phyloP scores from a whole-genome alignment of 2,113 vertebrate species.

The Morone chrysops region DNA sequence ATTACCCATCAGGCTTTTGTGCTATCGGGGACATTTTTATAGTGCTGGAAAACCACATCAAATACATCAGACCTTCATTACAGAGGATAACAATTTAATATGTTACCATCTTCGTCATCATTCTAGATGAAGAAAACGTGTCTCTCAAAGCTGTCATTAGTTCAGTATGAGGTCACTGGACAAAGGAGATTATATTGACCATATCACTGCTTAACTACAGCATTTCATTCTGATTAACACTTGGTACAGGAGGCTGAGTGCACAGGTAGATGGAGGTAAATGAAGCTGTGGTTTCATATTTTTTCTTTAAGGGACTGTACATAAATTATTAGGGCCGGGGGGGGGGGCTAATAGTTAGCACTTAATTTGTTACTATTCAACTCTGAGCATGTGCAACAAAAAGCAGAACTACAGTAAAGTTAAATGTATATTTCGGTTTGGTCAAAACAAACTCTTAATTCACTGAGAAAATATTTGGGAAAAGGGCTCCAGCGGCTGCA shows the following conservation, averaged over 20 bases:
- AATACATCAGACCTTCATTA: neutral
- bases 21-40: constrained; percentile 28
- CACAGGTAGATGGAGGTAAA: constrained; percentile 9
- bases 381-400: neutral
- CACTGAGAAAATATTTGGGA: too few species aligned
- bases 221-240: constrained; percentile 37
- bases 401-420: neutral
- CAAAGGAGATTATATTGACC: constrained; percentile 11
- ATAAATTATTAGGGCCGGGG: neutral
- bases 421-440: neutral
- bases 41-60: constrained; percentile 1
- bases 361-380: neutral
- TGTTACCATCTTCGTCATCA: constrained; percentile 20
- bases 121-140: constrained; percentile 26
- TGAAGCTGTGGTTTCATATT: constrained; percentile 5
- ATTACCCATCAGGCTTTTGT: constrained; percentile 37
- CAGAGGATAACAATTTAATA: constrained; percentile 15
- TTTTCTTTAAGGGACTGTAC: constrained; percentile 22
- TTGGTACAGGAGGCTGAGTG: constrained; percentile 4
- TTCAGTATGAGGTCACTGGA: constrained; percentile 21
- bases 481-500: too few species aligned
- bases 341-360: too few species aligned
- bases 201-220: constrained; percentile 4
- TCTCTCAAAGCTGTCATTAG: neutral
- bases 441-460: too few species aligned